A percentile compares a stretch with the other conserved stretches of the same genome.
These are phyloP conservation scores for Quiscalus mexicanus DNA, from an alignment of 2,113 vertebrate genomes.

Conservation along the genomic window DNA sequence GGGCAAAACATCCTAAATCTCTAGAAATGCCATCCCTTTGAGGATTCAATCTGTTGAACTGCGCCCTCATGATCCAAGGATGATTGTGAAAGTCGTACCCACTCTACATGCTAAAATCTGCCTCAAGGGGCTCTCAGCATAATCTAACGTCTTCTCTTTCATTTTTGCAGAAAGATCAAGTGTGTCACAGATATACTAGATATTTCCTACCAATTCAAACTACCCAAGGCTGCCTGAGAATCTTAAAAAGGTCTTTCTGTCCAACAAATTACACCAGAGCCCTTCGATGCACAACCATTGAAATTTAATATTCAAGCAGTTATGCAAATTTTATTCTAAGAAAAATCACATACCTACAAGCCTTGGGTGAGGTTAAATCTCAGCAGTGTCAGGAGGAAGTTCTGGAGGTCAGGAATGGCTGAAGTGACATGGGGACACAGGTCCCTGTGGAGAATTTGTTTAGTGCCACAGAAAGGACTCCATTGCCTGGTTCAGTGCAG, in stretches of 20 bases:
- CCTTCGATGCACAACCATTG: neutral
- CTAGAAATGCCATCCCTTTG: neutral
- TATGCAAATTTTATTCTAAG: neutral
- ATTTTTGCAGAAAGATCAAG: conserved; percentile 4
- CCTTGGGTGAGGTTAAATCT: neutral
- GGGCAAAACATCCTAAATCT: neutral
- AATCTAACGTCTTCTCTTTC: neutral
- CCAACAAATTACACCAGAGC: neutral
- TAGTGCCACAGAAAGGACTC: neutral
- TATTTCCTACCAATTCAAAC: conserved; percentile 22
- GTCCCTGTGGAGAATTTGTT: neutral
- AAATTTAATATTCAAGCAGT: neutral
- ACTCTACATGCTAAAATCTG: neutral
- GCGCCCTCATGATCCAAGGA: neutral
- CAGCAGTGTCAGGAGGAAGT: neutral
- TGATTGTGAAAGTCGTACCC: neutral
- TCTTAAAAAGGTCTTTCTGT: neutral
- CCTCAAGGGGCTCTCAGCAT: neutral
- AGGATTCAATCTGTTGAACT: neutral
- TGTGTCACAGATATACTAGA: neutral
- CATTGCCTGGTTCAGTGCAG: neutral
- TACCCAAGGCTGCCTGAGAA: neutral
- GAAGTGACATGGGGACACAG: neutral
- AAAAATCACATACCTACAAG: neutral
- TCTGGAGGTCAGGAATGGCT: neutral